Percentiles rank a stretch among this genome's conserved stretches.
These are phyloP conservation scores for Macaca fascicularis DNA, from an alignment of 2,113 vertebrate genomes.

Conservation along the genomic window T2T-MFA8v1.1 NC_088384.1:114607501-114608000, in stretches of 20 bases:
- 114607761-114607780: constrained; percentile 60
- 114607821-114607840: constrained; percentile 56
- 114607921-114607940: not conserved
- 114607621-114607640: not conserved
- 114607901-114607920: constrained; percentile 60
- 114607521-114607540: not conserved
- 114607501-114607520: not conserved
- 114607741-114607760: not conserved
- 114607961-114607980: fast-evolving
- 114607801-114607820: constrained; percentile 77
- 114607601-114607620: not conserved
- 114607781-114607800: constrained; percentile 80
- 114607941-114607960: not conserved
- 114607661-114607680: not conserved
- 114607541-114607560: not conserved
- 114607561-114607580: fast-evolving
- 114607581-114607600: fast-evolving
- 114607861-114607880: constrained; percentile 55
- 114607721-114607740: not conserved
- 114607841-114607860: constrained; percentile 77
- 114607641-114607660: not conserved
- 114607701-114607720: not conserved
- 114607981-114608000: not conserved
- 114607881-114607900: constrained; percentile 63
- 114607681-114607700: not conserved